These are phyloP conservation scores for Heliconius cydno DNA, from an alignment of 2,888 invertebrate species.

Conservation along the genomic window DNA sequence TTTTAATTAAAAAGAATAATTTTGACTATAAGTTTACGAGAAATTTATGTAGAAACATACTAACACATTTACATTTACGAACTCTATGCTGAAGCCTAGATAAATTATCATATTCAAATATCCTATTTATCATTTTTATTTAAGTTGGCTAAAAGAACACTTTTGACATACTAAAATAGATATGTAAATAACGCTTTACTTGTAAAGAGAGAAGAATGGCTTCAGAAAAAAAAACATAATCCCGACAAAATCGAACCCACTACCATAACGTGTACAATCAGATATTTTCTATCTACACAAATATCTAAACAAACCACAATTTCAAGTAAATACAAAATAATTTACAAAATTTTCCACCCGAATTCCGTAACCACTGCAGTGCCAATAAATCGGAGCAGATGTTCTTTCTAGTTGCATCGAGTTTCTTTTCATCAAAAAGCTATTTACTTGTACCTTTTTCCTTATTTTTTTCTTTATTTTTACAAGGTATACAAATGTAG, in stretches of 20 bases:
- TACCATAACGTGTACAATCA: not conserved
- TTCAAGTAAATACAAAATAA: not conserved
- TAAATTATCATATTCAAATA: no score
- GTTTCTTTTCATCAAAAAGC: slow-evolving; percentile 33
- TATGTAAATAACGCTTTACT: no score
- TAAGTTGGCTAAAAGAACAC: no score
- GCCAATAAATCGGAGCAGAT: slow-evolving; percentile 25
- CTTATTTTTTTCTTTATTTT: slow-evolving; percentile 7
- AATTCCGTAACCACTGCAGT: slow-evolving; percentile 18
- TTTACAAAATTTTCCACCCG: slow-evolving; percentile 1
- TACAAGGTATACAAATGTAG: not conserved
- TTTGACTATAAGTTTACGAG: no score
- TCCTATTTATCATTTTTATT: no score
- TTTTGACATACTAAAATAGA: no score
- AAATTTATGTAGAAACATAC: no score
- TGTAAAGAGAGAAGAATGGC: no score
- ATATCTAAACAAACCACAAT: not conserved
- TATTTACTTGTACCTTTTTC: slow-evolving; percentile 24
- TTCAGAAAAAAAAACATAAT: no score
- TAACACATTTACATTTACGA: no score
- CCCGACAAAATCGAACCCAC: not conserved
- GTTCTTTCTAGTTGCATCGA: slow-evolving; percentile 30
- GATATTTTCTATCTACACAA: not conserved
- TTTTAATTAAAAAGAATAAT: not conserved
- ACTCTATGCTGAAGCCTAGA: no score